A percentile compares a stretch with the other conserved stretches of the same genome.
Evolutionary conservation across 2,113 vertebrate genomes (phyloP).

Genomic region (Alces alces): DNA sequence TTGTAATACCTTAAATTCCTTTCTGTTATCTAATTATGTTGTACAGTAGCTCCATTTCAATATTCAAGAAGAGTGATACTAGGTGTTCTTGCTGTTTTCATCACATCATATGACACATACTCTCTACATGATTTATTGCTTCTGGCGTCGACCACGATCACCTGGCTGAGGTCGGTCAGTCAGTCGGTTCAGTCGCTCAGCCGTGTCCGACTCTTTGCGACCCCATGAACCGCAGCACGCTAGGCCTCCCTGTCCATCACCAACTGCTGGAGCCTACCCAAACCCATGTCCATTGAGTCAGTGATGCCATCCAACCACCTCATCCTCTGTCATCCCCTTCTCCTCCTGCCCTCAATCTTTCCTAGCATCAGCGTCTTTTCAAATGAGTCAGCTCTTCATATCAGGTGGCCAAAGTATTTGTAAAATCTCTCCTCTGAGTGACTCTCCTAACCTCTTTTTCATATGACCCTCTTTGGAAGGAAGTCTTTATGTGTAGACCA

Average conservation of each 20-base stretch:
- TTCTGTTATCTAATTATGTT: neutral
- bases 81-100: neutral
- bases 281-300: neutral
- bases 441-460: neutral
- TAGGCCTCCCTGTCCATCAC: neutral
- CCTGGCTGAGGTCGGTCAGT: neutral
- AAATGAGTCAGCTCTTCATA: neutral
- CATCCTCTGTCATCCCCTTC: neutral
- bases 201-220: accelerated
- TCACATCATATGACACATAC: neutral
- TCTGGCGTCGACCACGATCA: neutral
- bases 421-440: neutral
- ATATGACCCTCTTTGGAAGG: neutral
- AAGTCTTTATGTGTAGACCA: neutral
- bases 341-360: neutral
- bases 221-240: neutral
- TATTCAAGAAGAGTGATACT: neutral
- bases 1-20: neutral
- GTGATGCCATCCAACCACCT: neutral
- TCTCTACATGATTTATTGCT: neutral
- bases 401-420: neutral
- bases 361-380: neutral
- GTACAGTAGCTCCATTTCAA: neutral
- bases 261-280: neutral
- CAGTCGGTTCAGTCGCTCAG: neutral